Evolutionary conservation across 92 coral and sea anemone species (phyloP).

Genomic region (Anthopleura xanthogrammica): DNA sequence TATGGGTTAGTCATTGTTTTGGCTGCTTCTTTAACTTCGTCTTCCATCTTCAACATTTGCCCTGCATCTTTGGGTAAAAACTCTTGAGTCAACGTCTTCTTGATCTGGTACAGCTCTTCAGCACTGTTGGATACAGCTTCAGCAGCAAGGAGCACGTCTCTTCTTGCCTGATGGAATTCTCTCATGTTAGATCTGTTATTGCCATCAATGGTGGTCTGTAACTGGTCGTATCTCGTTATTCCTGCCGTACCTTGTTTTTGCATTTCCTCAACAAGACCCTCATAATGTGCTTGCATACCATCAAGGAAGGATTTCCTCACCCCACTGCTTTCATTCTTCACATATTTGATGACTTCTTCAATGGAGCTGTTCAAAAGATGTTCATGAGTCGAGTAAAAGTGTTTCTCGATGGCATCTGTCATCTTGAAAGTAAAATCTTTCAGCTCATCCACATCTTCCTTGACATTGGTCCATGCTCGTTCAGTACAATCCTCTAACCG

Average conservation of each 20-base stretch:
- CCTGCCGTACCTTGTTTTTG: conserved; percentile 2
- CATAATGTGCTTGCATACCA: conserved; percentile 24
- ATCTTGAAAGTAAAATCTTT: conserved; percentile 43
- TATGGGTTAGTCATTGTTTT: conserved; percentile 11
- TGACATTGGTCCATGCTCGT: conserved; percentile 21
- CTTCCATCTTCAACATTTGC: conserved; percentile 11
- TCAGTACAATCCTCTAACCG: conserved; percentile 27
- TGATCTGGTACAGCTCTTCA: conserved; percentile 25
- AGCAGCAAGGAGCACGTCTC: conserved; percentile 36
- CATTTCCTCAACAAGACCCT: background rate
- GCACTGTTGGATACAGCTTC: conserved; percentile 44
- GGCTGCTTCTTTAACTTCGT: conserved; percentile 17
- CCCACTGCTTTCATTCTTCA: conserved; percentile 23
- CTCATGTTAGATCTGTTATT: conserved; percentile 9
- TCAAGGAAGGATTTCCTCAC: conserved; percentile 21
- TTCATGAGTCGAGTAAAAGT: conserved; percentile 38
- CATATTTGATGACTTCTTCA: conserved; percentile 15
- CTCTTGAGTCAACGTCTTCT: background rate
- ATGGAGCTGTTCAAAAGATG: conserved; percentile 10
- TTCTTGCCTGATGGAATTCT: conserved; percentile 28
- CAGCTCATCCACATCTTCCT: conserved; percentile 28
- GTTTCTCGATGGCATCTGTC: conserved; percentile 41
- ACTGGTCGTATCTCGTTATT: background rate
- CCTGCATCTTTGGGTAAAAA: conserved; percentile 3
- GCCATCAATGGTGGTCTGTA: conserved; percentile 21